phyloP scores from a whole-genome alignment of 1,140 invertebrate genomes.

The Pseudomyrmex pallidus region DNA sequence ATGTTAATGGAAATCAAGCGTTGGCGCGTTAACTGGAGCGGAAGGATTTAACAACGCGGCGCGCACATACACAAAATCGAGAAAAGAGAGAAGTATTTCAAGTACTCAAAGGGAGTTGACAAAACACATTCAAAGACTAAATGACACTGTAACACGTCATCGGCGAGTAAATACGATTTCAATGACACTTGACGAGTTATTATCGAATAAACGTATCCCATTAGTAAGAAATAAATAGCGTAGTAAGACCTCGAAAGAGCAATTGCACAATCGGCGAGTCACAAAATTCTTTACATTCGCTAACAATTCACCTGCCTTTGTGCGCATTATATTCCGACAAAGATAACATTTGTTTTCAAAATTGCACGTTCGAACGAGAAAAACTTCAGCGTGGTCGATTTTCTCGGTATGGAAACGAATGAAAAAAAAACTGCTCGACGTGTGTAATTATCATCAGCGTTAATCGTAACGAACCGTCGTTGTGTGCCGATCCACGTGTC shows the following conservation, averaged over 20 bases:
- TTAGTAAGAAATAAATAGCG: too few relatives aligned
- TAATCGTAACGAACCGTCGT: constrained; percentile 8
- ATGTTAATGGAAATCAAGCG: constrained; percentile 49
- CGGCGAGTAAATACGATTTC: neutral
- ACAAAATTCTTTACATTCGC: too few relatives aligned
- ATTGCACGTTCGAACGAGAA: neutral
- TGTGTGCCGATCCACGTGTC: constrained; percentile 14
- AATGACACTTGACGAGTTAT: too few relatives aligned
- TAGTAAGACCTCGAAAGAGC: too few relatives aligned
- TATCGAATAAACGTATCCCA: too few relatives aligned
- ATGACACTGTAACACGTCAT: neutral
- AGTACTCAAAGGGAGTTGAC: neutral
- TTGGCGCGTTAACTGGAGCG: constrained; percentile 62
- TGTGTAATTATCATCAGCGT: constrained; percentile 13
- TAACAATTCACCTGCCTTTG: too few relatives aligned
- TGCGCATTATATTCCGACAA: too few relatives aligned
- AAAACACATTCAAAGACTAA: neutral
- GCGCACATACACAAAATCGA: constrained; percentile 11
- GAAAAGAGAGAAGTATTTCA: neutral
- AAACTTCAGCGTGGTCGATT: neutral
- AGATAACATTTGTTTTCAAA: too few relatives aligned
- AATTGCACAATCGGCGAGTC: too few relatives aligned
- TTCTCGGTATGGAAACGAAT: neutral
- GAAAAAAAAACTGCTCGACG: neutral
- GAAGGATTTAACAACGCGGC: constrained; percentile 76